A percentile compares a stretch with the other conserved stretches of the same genome.
These are phyloP conservation scores for Ellobius talpinus DNA, from an alignment of 2,113 vertebrate genomes.

Conservation along the genomic window DNA sequence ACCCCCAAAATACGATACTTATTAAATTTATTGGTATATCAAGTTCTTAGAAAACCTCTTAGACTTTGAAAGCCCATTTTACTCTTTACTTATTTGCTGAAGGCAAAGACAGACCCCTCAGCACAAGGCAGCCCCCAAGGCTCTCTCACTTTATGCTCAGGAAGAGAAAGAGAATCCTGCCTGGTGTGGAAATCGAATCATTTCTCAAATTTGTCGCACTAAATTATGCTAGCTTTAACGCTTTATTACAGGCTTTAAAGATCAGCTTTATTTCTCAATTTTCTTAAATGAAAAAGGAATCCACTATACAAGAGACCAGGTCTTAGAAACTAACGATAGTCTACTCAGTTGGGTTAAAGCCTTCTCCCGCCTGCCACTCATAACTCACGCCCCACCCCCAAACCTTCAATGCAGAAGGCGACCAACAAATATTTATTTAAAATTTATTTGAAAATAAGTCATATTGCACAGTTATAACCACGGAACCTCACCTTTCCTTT, in stretches of 20 bases:
- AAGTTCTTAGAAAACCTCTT: conserved; percentile 25
- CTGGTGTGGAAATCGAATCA: conserved; percentile 15
- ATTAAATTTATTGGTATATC: not conserved
- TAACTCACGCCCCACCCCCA: not conserved
- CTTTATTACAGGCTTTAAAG: conserved; percentile 2
- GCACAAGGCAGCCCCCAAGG: not conserved
- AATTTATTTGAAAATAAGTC: conserved; percentile 67
- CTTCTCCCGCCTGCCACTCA: not conserved
- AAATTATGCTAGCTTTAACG: conserved; percentile 8
- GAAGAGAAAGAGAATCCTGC: not conserved
- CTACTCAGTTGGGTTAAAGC: conserved; percentile 39
- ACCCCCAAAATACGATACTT: not conserved
- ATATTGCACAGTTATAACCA: not conserved
- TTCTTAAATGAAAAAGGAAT: not conserved
- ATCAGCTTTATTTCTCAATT: conserved; percentile 22
- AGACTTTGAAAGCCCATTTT: not conserved
- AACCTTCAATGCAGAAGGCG: not conserved
- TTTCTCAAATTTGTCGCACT: conserved; percentile 55
- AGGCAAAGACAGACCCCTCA: conserved; percentile 35
- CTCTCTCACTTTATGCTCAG: not conserved
- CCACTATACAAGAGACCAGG: not conserved
- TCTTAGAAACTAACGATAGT: conserved; percentile 40
- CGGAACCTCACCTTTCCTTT: conserved; percentile 72
- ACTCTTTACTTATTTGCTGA: conserved; percentile 1
- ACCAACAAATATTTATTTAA: conserved; percentile 67